These are phyloP conservation scores for Psittacula echo DNA, from an alignment of 2,797 vertebrate species.

Conservation along the genomic window DNA sequence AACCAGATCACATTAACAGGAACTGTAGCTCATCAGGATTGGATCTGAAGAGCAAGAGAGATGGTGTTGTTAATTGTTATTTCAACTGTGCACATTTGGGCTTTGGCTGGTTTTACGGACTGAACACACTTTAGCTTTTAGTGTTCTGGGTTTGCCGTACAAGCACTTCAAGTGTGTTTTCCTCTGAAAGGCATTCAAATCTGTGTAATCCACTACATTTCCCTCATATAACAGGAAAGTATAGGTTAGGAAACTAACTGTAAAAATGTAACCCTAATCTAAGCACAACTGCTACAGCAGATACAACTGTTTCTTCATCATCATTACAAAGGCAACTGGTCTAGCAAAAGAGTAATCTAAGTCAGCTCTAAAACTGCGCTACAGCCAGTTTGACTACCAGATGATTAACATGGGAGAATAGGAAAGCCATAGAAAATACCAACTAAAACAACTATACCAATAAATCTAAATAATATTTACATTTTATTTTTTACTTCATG, in stretches of 20 bases:
- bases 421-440: neutral
- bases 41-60: neutral
- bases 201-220: neutral
- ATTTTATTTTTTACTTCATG: neutral
- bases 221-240: neutral
- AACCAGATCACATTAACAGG: accelerated
- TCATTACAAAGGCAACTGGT: neutral
- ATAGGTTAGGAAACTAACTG: neutral
- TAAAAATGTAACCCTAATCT: neutral
- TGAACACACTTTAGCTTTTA: accelerated
- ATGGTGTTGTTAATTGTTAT: neutral
- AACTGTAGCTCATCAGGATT: neutral
- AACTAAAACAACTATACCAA: neutral
- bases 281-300: neutral
- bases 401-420: neutral
- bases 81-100: neutral
- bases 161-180: neutral
- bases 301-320: neutral
- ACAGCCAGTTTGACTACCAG: neutral
- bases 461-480: neutral
- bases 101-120: neutral
- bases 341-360: neutral
- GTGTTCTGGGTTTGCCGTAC: neutral
- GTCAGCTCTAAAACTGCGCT: neutral
- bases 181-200: neutral